Evolutionary conservation across 2,888 invertebrate species (phyloP), one percentile per base, ranked within the genome.

Genomic region (Noctua janthina): DNA sequence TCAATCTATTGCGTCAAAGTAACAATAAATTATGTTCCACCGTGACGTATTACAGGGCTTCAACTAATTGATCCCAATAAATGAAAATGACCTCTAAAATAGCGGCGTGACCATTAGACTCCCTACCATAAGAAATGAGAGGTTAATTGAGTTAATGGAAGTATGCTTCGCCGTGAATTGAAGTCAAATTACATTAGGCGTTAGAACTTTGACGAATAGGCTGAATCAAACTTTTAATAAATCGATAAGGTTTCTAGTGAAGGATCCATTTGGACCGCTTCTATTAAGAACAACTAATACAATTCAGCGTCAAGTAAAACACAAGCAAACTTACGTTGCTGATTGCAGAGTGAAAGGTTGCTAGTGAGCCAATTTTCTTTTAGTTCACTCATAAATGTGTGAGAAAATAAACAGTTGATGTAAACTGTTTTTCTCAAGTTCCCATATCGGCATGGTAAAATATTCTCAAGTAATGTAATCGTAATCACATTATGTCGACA

Each of bases 121-220:
- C 91, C 92, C 91, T 92, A 92, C 91, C 93, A 92, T 93, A 94
- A 93, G 93, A 94, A 95, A 94, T 94, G 92, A 93, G 93, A 94
- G 94, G 94, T 95, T 96, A 95, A 96, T 95, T 93, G 93, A 95
- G 95, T 96, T 94, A 96, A 94, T 92, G 90, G 89, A 91, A 91
- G 90, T 92, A 91, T 90, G 85, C 86, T 86, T 85, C 87, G 84
- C 79, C 85, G 87, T 89, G 76, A 84, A 89, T 90, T 89, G 85
- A 88, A 89, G 86, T 88, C 87, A 88, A 91, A 90, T 91, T 90
- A 87, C 81, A 86, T 87, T 89, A 89, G 78, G 83, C 85, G 81
- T 84, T 83, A 79, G 73, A 81, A 81, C 71, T 84, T 83, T 80
- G 88, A 83, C 71, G 76, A 80, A 81, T 83, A 76, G 70, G 76